These are phyloP conservation scores for Dexiosoma caninum DNA, from an alignment of 2,888 invertebrate species.

Conservation along the genomic window DNA sequence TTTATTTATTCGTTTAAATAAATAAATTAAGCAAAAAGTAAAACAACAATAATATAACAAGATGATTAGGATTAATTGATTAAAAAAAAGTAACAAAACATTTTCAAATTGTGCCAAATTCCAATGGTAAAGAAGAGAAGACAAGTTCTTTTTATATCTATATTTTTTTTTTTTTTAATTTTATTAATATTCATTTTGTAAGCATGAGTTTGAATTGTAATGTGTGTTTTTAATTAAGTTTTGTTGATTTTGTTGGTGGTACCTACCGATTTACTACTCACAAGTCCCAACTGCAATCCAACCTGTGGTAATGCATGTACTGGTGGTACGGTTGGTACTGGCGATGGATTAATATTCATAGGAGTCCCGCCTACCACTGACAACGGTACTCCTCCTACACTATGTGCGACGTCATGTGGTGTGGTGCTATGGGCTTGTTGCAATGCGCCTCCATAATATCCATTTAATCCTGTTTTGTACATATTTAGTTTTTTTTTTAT, in stretches of 20 bases:
- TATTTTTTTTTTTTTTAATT: not conserved
- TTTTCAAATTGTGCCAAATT: constrained; percentile 46
- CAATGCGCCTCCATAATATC: constrained; percentile 85
- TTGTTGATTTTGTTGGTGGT: constrained; percentile 62
- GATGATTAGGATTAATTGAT: constrained; percentile 22
- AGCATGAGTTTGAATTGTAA: constrained; percentile 52
- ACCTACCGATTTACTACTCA: constrained; percentile 79
- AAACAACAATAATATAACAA: constrained; percentile 50
- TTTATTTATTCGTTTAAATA: constrained; percentile 9
- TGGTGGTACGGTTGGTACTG: constrained; percentile 79
- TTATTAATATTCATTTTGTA: constrained; percentile 27
- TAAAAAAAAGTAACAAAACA: constrained; percentile 61
- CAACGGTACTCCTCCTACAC: constrained; percentile 73
- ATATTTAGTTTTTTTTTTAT: constrained; percentile 63
- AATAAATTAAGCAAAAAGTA: constrained; percentile 33
- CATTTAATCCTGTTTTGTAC: constrained; percentile 82
- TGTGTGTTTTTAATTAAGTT: constrained; percentile 36
- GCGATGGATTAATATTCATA: constrained; percentile 77
- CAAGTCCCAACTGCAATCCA: constrained; percentile 79
- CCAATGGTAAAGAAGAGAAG: constrained; percentile 55
- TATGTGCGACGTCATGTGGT: constrained; percentile 84
- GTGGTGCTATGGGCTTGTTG: constrained; percentile 95
- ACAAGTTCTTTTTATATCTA: constrained; percentile 31
- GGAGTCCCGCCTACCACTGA: constrained; percentile 66
- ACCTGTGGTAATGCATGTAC: constrained; percentile 78